Percentiles rank a stretch among this genome's conserved stretches.
phyloP scores from a whole-genome alignment of 2,797 vertebrate genomes.

The Mormyrops boulengeri region DNA sequence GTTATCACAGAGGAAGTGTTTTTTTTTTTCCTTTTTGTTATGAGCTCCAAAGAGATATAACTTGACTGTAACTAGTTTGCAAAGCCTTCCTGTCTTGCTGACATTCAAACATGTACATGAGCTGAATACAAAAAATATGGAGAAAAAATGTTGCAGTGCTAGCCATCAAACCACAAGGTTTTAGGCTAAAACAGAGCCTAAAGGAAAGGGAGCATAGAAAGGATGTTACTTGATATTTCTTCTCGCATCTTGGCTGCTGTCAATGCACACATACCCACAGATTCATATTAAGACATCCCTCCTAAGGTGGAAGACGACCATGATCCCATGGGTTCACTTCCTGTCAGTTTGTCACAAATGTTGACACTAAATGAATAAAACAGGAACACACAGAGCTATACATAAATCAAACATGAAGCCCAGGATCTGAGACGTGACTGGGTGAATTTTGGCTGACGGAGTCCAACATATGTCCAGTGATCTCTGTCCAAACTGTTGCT shows the following conservation, averaged over 20 bases:
- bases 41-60: background rate
- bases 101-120: background rate
- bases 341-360: background rate
- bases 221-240: background rate
- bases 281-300: background rate
- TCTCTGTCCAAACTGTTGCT: background rate
- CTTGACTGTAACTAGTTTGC: background rate
- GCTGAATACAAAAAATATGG: background rate
- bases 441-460: background rate
- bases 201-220: background rate
- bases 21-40: background rate
- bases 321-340: background rate
- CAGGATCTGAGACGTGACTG: background rate
- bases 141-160: background rate
- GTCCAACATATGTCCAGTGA: background rate
- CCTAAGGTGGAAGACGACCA: background rate
- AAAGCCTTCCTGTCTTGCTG: background rate
- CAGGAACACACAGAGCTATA: background rate
- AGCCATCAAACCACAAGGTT: background rate
- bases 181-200: background rate
- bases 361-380: background rate
- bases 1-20: background rate
- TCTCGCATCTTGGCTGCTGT: background rate
- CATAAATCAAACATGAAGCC: background rate
- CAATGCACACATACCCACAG: background rate